Evolutionary conservation across 2,113 vertebrate species (phyloP).

Genomic region (Alexandromys fortis): DNA sequence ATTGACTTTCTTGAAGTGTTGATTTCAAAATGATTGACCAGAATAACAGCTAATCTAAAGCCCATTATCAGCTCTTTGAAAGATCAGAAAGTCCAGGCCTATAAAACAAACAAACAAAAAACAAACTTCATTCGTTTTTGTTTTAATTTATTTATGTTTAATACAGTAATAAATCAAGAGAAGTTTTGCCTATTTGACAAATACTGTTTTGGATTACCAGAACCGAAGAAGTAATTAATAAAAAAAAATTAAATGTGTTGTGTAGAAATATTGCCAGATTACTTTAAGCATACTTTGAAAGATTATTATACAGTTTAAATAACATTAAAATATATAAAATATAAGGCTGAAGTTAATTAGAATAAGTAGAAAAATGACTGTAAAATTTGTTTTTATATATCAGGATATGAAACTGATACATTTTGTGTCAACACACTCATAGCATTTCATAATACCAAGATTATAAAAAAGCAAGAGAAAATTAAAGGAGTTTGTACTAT

Average conservation of each 20-base stretch:
- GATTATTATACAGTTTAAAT: neutral
- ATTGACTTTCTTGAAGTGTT: neutral
- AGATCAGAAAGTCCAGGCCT: neutral
- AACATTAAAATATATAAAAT: neutral
- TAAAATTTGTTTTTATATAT: slow-evolving; percentile 35
- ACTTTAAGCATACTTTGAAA: slow-evolving; percentile 30
- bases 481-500: neutral
- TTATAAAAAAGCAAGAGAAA: neutral
- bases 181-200: neutral
- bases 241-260: neutral
- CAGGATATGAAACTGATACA: neutral
- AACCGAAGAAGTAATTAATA: neutral
- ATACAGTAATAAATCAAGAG: neutral
- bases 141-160: neutral
- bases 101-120: neutral
- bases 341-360: neutral
- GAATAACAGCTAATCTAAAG: neutral
- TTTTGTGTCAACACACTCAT: neutral
- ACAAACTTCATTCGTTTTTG: neutral
- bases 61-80: neutral
- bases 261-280: neutral
- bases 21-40: slow-evolving; percentile 13
- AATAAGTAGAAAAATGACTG: neutral
- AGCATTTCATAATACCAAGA: neutral
- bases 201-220: neutral